phyloP scores from a whole-genome alignment of 2,113 vertebrate genomes.

The Boulengeromyrus knoepffleri region DNA sequence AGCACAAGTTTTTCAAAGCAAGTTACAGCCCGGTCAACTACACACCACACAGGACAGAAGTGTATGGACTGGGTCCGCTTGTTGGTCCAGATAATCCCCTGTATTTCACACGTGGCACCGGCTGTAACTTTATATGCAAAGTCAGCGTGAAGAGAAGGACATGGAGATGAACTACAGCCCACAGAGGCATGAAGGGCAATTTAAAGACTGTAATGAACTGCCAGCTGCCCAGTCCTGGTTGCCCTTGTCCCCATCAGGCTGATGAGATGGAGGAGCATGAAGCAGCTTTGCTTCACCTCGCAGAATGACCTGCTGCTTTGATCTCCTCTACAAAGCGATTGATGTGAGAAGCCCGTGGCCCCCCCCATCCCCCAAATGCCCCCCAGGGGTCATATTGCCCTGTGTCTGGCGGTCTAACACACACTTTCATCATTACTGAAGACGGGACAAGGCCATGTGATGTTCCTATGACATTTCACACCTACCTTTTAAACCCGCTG shows the following conservation, averaged over 20 bases:
- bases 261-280: too few species aligned
- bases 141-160: neutral
- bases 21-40: neutral
- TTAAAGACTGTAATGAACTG: neutral
- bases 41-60: neutral
- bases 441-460: conserved; percentile 38
- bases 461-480: conserved; percentile 57
- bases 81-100: neutral
- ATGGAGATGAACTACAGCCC: neutral
- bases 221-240: neutral
- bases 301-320: neutral
- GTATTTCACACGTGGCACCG: neutral
- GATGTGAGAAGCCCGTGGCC: neutral
- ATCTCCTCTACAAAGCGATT: neutral
- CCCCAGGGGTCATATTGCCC: neutral
- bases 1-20: neutral
- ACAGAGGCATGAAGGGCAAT: neutral
- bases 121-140: neutral
- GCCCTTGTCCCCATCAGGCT: neutral
- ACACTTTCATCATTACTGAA: conserved; percentile 25
- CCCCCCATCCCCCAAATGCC: neutral
- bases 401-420: neutral
- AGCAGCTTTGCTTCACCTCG: neutral
- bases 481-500: conserved; percentile 37
- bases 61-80: neutral